Evolutionary conservation across 2,888 invertebrate genomes (phyloP).

Genomic region (Rhabditoides inermis): DNA sequence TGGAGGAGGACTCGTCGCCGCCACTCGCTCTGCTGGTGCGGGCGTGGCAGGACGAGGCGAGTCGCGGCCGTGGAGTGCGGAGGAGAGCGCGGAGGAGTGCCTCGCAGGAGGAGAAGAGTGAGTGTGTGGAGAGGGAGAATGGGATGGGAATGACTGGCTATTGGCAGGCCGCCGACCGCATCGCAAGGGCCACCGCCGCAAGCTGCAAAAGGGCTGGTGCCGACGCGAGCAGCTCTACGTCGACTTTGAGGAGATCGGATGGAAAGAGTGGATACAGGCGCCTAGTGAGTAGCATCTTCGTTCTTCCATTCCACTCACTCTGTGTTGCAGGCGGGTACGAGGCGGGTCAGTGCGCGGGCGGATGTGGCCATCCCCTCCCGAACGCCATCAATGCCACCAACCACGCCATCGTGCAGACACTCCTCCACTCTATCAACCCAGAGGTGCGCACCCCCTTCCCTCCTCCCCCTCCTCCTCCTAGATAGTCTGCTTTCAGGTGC

Average conservation of each 20-base stretch:
- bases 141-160: slow-evolving; percentile 16
- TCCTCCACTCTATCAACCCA: slow-evolving; percentile 86
- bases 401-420: slow-evolving; percentile 93
- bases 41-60: slow-evolving; percentile 4
- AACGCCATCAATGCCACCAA: slow-evolving; percentile 92
- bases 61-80: background rate
- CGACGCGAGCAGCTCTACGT: slow-evolving; percentile 81
- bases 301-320: background rate
- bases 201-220: too few relatives aligned
- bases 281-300: slow-evolving; percentile 29
- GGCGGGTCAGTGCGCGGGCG: slow-evolving; percentile 89
- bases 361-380: slow-evolving; percentile 84
- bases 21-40: background rate
- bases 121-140: too few relatives aligned
- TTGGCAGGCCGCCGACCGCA: slow-evolving; percentile 21
- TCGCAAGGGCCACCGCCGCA: too few relatives aligned
- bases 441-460: slow-evolving; percentile 3
- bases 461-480: too few relatives aligned
- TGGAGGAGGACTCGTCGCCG: background rate
- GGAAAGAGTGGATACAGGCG: slow-evolving; percentile 77
- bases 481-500: slow-evolving; percentile 65
- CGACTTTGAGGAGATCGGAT: slow-evolving; percentile 89
- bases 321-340: slow-evolving; percentile 58
- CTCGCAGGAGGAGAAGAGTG: too few relatives aligned
- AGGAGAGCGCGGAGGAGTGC: background rate